These are phyloP conservation scores for Brachypodius melanocephalos DNA, from an alignment of 2,113 vertebrate species.

Conservation along the genomic window DNA sequence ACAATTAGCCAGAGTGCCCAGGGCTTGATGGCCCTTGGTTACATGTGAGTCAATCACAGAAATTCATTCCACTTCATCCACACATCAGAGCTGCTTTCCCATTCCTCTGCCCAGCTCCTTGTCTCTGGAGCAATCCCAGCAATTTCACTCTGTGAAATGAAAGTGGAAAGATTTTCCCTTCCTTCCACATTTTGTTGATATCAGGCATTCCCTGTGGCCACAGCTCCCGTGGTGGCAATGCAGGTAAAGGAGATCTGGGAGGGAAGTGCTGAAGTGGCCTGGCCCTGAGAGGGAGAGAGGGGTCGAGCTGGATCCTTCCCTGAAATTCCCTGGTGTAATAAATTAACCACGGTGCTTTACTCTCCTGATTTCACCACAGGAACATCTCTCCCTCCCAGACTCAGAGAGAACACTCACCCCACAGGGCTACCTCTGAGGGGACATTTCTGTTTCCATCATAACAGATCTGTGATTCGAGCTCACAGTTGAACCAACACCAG, in stretches of 20 bases:
- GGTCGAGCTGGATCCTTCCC: background rate
- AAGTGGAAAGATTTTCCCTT: background rate
- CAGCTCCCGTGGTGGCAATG: background rate
- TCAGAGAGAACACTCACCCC: background rate
- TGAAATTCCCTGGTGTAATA: background rate
- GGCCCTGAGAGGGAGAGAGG: background rate
- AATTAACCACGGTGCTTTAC: accelerated
- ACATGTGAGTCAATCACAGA: constrained; percentile 1
- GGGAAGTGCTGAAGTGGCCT: background rate
- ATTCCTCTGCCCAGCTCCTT: background rate
- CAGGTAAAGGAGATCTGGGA: background rate
- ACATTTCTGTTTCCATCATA: background rate
- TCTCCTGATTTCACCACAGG: background rate
- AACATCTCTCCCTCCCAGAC: background rate
- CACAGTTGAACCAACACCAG: accelerated
- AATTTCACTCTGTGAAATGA: accelerated
- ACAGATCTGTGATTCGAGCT: accelerated
- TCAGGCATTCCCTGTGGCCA: background rate
- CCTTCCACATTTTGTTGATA: background rate
- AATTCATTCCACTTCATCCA: background rate
- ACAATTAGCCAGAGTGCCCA: constrained; percentile 47
- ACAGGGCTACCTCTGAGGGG: background rate
- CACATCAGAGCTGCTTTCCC: background rate
- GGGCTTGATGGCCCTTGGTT: background rate
- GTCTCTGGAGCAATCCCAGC: background rate